Evolutionary conservation across 2,888 invertebrate species (phyloP).

Genomic region (Linyphia triangularis): DNA sequence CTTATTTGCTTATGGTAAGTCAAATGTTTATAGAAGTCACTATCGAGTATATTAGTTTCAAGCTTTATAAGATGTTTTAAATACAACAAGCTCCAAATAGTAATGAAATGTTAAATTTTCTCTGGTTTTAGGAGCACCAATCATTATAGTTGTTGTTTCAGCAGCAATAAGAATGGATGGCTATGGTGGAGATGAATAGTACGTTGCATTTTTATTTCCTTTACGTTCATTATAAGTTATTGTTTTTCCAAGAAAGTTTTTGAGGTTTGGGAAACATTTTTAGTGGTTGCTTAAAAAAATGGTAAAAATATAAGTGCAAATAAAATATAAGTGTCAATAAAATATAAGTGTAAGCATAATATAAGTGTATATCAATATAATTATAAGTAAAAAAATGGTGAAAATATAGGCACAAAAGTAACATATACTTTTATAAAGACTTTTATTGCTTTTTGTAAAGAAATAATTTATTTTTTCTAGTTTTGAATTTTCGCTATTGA

Average conservation of each 20-base stretch:
- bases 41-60: neutral
- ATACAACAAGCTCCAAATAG: neutral
- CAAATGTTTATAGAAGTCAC: neutral
- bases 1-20: constrained; percentile 64
- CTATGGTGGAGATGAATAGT: constrained; percentile 54
- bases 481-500: too few species aligned
- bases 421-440: too few species aligned
- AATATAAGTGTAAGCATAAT: too few species aligned
- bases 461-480: too few species aligned
- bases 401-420: too few species aligned
- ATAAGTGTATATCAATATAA: too few species aligned
- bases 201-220: constrained; percentile 1
- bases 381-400: too few species aligned
- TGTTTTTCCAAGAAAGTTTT: neutral
- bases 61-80: neutral
- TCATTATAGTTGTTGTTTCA: constrained; percentile 57
- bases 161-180: constrained; percentile 28
- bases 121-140: constrained; percentile 43
- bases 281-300: too few species aligned
- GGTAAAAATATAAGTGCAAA: too few species aligned
- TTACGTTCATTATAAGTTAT: neutral
- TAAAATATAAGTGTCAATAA: too few species aligned
- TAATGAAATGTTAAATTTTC: neutral
- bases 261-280: neutral
- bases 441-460: too few species aligned